Percentiles rank a stretch among this genome's conserved stretches.
Evolutionary conservation across 2,888 invertebrate species (phyloP).

Genomic region (Cenopis cana): DNA sequence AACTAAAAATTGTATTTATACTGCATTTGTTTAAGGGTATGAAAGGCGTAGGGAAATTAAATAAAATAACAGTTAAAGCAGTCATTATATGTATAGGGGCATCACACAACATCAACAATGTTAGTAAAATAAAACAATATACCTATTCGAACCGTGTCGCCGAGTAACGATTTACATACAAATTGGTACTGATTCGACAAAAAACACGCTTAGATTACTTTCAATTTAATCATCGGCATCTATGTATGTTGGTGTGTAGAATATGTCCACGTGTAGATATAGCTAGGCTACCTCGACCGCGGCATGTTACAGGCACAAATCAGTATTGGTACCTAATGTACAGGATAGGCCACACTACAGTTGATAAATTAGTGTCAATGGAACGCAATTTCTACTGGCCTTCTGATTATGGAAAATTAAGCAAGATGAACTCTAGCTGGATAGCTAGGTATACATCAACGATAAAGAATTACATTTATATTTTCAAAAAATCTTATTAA

Average conservation of each 20-base stretch:
- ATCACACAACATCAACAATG: background rate
- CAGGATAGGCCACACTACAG: background rate
- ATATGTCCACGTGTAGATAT: background rate
- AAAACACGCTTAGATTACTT: conserved; percentile 21
- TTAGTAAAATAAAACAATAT: background rate
- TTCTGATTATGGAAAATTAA: background rate
- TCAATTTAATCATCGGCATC: conserved; percentile 4
- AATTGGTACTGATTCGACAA: conserved; percentile 23
- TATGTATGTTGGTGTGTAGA: background rate
- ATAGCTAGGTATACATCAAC: no score
- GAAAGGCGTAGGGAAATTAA: no score
- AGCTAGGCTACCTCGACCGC: background rate
- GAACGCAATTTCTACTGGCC: background rate
- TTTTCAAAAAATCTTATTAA: background rate
- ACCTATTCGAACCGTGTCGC: conserved; percentile 4
- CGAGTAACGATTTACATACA: conserved; percentile 25
- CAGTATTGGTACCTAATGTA: no score
- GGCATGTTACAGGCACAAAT: background rate
- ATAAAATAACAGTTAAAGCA: background rate
- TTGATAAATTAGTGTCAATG: background rate
- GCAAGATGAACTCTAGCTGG: no score
- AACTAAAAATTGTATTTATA: no score
- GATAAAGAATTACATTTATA: no score
- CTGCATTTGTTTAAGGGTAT: no score
- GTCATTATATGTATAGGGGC: background rate